Percentiles rank a stretch among this genome's conserved stretches.
Conservation (phyloP, 2,797 vertebrate species). For the Pangasius larnaudii region DNA sequence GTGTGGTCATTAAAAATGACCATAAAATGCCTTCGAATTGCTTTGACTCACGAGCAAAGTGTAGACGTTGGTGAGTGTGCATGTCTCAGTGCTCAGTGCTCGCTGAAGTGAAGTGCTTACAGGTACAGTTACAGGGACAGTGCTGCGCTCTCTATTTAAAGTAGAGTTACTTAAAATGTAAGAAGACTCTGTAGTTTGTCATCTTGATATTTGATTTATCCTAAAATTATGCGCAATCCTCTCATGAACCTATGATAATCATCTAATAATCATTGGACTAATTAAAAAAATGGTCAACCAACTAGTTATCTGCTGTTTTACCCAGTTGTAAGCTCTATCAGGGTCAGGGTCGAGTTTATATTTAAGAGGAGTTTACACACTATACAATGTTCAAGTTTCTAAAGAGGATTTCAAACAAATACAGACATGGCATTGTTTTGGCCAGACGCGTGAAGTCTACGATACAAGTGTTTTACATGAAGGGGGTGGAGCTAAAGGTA, state of each 20-base stretch:
- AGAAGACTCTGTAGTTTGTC: neutral
- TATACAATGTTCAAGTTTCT: neutral
- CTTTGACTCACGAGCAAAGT: neutral
- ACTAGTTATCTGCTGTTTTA: neutral
- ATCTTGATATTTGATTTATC: neutral
- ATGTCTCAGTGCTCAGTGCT: neutral
- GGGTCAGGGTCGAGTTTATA: neutral
- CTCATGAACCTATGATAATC: neutral
- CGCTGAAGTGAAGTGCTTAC: neutral
- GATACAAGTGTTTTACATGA: neutral
- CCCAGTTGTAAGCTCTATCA: neutral
- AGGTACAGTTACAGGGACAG: neutral
- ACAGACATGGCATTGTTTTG: neutral
- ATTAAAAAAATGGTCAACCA: neutral
- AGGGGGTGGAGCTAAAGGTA: neutral
- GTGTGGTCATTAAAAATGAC: neutral
- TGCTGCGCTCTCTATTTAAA: neutral
- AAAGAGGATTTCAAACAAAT: neutral
- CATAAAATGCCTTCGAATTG: neutral
- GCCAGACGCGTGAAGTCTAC: neutral
- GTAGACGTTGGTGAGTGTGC: neutral
- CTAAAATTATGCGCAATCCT: neutral
- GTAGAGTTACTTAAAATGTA: neutral
- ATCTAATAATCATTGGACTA: neutral
- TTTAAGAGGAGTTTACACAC: neutral